These are phyloP conservation scores for Neofelis nebulosa DNA, from an alignment of 2,113 vertebrate species.

Conservation along the genomic window DNA sequence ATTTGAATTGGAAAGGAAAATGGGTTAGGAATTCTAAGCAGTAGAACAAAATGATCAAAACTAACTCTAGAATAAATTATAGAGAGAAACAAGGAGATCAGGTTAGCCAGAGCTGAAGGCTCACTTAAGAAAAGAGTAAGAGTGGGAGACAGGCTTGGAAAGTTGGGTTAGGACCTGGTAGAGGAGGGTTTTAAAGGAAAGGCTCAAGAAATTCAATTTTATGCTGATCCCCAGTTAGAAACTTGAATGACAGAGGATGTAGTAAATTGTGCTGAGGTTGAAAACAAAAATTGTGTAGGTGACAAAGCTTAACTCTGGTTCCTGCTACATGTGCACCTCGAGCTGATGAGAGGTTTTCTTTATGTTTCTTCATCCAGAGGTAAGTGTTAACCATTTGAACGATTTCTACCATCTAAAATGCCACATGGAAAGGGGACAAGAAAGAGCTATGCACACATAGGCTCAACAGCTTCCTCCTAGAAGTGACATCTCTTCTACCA, in stretches of 20 bases:
- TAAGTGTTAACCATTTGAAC: background rate
- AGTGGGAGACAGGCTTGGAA: background rate
- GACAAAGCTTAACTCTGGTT: background rate
- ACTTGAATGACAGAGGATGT: background rate
- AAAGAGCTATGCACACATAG: background rate
- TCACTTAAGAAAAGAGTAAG: background rate
- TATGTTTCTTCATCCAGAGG: background rate
- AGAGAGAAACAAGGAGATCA: background rate
- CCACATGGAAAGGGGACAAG: background rate
- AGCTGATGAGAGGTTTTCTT: background rate
- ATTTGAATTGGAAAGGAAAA: background rate
- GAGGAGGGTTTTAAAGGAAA: background rate
- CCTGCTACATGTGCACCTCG: background rate
- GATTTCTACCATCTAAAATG: background rate
- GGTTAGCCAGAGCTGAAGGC: background rate
- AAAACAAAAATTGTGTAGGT: background rate
- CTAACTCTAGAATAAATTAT: background rate
- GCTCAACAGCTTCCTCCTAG: background rate
- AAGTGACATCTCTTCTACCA: background rate
- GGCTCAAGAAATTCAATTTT: background rate
- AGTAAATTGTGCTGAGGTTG: background rate
- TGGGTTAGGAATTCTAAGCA: background rate
- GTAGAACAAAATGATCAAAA: background rate
- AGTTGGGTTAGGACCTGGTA: background rate
- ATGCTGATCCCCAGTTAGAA: background rate